These are phyloP conservation scores for Eptatretus atami DNA, from an alignment of 2,797 vertebrate genomes.

Conservation along the genomic window DNA sequence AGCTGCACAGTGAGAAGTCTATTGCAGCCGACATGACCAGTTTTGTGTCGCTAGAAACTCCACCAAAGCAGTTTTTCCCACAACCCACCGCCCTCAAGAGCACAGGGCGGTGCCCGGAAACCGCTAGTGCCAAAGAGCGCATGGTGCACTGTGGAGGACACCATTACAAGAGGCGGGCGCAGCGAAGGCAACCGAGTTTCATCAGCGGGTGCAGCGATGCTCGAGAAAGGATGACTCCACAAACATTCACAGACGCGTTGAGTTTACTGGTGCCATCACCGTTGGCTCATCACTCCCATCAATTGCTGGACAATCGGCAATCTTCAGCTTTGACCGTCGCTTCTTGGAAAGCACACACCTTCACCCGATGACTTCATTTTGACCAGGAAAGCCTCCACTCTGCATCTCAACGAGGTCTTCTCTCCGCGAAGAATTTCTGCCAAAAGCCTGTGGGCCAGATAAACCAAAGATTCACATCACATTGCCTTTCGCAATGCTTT, in stretches of 20 bases:
- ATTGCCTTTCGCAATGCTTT: no score
- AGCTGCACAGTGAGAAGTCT: constrained; percentile 77
- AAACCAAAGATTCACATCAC: no score
- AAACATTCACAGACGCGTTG: not conserved
- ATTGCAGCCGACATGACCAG: constrained; percentile 37
- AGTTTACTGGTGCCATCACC: not conserved
- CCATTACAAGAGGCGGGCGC: constrained; percentile 25
- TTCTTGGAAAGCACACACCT: no score
- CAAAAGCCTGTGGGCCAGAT: no score
- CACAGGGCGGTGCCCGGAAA: constrained; percentile 45
- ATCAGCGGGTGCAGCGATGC: not conserved
- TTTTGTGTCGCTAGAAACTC: constrained; percentile 45
- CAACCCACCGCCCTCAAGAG: constrained; percentile 85
- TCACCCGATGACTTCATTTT: no score
- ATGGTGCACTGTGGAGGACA: constrained; percentile 51
- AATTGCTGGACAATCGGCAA: not conserved
- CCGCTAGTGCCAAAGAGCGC: constrained; percentile 48
- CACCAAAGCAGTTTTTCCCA: constrained; percentile 62
- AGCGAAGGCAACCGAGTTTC: not conserved
- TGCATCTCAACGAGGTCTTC: no score
- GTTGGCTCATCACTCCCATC: not conserved
- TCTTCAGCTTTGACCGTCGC: no score
- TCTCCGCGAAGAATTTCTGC: no score
- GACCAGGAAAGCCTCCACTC: no score
- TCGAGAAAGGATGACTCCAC: not conserved